Percentiles rank a stretch among this genome's conserved stretches.
Conservation (phyloP, 2,113 vertebrate species). For the Castor canadensis region DNA sequence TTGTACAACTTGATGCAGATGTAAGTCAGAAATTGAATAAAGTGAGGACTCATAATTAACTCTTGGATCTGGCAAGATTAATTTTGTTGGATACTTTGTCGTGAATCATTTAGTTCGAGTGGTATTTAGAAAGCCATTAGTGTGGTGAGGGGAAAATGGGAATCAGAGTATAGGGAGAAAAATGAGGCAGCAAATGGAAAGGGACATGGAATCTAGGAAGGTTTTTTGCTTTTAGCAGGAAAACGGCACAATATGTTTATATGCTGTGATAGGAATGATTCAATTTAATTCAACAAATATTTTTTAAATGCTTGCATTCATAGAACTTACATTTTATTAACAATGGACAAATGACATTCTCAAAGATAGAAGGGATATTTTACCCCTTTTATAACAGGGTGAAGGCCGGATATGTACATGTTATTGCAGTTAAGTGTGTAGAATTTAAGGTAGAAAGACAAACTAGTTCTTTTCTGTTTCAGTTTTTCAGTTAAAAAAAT, state of each 20-base stretch:
- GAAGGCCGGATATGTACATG: not conserved
- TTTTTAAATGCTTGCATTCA: not conserved
- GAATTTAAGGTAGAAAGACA: not conserved
- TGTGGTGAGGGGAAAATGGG: not conserved
- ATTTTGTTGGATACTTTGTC: not conserved
- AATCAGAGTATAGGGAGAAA: not conserved
- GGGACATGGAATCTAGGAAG: not conserved
- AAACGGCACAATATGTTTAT: not conserved
- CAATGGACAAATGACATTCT: not conserved
- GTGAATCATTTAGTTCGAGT: not conserved
- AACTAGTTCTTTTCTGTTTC: not conserved
- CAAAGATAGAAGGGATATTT: not conserved
- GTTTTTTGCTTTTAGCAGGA: not conserved
- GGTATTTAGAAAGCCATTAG: not conserved
- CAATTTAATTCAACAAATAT: not conserved
- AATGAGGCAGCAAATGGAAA: not conserved
- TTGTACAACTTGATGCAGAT: not conserved
- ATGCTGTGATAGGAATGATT: not conserved
- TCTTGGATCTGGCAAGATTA: not conserved
- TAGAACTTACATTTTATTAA: not conserved
- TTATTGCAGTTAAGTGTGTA: not conserved
- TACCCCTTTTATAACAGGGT: not conserved
- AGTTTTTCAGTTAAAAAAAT: not conserved
- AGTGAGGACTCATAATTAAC: not conserved
- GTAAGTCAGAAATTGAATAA: not conserved